Conservation (phyloP, 2,888 invertebrate species). For the Leptinotarsa haldemani region DNA sequence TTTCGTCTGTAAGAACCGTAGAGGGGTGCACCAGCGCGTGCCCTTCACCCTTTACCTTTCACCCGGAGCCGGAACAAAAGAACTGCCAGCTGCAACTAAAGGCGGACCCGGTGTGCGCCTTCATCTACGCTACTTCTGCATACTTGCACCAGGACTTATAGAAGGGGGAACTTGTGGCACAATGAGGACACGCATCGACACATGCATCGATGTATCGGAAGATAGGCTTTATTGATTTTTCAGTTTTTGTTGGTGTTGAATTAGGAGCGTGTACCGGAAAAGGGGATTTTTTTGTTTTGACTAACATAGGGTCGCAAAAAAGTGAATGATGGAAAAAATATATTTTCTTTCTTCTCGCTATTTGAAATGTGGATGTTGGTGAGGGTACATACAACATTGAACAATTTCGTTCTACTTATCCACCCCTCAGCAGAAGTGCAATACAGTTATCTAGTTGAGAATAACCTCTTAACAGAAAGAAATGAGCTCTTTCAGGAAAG, state of each 20-base stretch:
- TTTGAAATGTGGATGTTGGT: neutral
- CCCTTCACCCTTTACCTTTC: constrained; percentile 59
- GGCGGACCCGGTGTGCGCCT: constrained; percentile 30
- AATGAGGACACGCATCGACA: constrained; percentile 26
- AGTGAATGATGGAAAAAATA: neutral
- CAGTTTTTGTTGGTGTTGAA: constrained; percentile 27
- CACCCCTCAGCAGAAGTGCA: too few relatives aligned
- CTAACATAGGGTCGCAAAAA: neutral
- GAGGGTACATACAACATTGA: too few relatives aligned
- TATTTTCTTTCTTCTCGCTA: neutral
- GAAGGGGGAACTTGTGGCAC: constrained; percentile 28
- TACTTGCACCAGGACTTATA: constrained; percentile 29
- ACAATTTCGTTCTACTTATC: too few relatives aligned
- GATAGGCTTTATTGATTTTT: constrained; percentile 29
- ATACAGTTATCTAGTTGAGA: too few relatives aligned
- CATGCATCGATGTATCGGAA: constrained; percentile 21
- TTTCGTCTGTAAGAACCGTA: constrained; percentile 20
- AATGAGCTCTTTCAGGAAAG: too few relatives aligned
- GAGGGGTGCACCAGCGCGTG: constrained; percentile 52
- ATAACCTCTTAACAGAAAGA: too few relatives aligned
- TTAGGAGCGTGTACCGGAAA: constrained; percentile 22
- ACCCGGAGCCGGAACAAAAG: constrained; percentile 55
- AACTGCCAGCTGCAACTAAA: constrained; percentile 55
- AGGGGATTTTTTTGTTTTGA: neutral
- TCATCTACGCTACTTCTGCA: constrained; percentile 26